Evolutionary conservation across 2,797 vertebrate genomes (phyloP).

Genomic region (Ibycter americanus): DNA sequence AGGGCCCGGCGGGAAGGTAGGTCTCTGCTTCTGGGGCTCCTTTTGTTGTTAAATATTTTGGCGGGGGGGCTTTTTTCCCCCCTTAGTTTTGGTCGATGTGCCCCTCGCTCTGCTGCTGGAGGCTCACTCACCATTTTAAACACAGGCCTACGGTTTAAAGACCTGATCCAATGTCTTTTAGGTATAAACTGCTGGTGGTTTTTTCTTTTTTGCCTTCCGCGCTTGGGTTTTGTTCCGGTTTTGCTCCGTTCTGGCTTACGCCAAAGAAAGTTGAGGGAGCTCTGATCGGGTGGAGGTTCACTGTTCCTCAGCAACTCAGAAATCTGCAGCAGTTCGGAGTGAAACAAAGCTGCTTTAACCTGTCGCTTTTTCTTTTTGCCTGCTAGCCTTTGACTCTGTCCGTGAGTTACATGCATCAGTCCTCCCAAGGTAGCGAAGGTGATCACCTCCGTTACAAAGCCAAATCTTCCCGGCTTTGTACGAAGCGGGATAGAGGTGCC

Average conservation of each 20-base stretch:
- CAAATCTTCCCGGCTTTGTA: fast-evolving
- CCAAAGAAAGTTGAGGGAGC: background rate
- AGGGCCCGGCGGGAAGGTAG: conserved; percentile 60
- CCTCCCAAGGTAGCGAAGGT: background rate
- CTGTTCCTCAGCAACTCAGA: background rate
- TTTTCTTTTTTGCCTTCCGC: too few species aligned
- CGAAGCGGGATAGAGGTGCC: background rate
- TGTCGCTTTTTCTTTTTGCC: background rate
- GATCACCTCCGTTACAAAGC: fast-evolving
- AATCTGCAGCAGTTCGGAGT: too few species aligned
- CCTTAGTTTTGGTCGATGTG: background rate
- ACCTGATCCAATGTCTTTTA: too few species aligned
- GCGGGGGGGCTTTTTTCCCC: fast-evolving
- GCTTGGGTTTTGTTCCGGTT: background rate
- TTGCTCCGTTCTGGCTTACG: background rate
- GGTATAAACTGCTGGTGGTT: background rate
- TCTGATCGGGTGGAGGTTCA: background rate
- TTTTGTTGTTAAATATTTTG: background rate
- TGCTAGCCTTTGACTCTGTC: background rate
- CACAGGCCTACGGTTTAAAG: background rate
- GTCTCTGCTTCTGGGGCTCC: background rate
- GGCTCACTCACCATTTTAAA: background rate
- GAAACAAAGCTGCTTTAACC: background rate
- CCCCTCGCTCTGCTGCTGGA: fast-evolving
- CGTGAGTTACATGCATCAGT: fast-evolving